phyloP scores from a whole-genome alignment of 2,797 vertebrate genomes.

The Anolis apletophallus region DNA sequence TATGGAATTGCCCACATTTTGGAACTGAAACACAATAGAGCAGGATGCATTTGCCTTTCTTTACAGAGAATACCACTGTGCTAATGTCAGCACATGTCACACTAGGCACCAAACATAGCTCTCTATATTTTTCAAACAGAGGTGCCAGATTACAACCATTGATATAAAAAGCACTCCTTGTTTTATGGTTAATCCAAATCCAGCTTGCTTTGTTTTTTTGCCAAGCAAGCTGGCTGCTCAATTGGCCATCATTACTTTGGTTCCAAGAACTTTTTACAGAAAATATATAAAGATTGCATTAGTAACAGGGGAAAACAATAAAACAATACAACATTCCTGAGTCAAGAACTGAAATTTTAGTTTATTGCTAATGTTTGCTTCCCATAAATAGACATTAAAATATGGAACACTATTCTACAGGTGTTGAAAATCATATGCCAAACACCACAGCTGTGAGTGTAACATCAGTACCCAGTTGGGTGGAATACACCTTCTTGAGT shows the following conservation, averaged over 20 bases:
- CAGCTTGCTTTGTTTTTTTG: background rate
- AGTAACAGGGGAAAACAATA: background rate
- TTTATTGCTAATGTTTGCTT: slow-evolving; percentile 34
- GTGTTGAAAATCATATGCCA: slow-evolving; percentile 38
- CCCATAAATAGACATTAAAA: slow-evolving; percentile 38
- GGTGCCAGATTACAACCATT: slow-evolving; percentile 9
- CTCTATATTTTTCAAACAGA: background rate
- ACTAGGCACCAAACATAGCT: background rate
- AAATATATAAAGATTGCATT: slow-evolving; percentile 25
- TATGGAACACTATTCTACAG: slow-evolving; percentile 17
- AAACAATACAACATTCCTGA: slow-evolving; percentile 16
- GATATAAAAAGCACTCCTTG: slow-evolving; percentile 1
- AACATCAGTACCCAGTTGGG: slow-evolving; percentile 42
- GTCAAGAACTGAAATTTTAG: slow-evolving; percentile 20
- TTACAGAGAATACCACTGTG: background rate
- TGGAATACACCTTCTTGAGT: slow-evolving; percentile 42
- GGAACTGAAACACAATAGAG: background rate
- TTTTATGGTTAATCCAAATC: slow-evolving; percentile 27
- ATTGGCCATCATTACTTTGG: background rate
- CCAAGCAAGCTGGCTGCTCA: background rate
- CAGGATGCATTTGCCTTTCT: background rate
- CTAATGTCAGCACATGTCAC: slow-evolving; percentile 6
- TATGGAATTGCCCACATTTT: background rate
- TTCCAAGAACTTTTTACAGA: background rate
- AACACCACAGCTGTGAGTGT: slow-evolving; percentile 32